phyloP scores from a whole-genome alignment of 2,797 vertebrate genomes.

The Paguma larvata region DNA sequence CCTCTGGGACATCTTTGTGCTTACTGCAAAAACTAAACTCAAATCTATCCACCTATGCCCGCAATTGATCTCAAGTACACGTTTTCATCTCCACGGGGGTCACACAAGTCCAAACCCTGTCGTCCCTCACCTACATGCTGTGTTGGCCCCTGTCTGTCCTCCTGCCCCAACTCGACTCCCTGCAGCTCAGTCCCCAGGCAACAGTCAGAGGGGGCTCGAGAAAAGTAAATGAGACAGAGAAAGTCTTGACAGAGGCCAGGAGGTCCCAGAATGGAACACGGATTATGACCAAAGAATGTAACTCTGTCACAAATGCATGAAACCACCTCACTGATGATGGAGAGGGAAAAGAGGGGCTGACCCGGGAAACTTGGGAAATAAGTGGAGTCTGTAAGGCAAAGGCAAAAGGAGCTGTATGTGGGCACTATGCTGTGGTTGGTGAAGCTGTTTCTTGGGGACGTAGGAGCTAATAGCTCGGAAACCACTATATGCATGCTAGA shows the following conservation, averaged over 20 bases:
- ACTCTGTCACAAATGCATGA: no score
- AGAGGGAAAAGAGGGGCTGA: neutral
- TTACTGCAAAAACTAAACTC: neutral
- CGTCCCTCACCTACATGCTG: no score
- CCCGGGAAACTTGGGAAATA: neutral
- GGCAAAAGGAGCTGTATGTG: rapidly evolving
- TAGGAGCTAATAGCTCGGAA: neutral
- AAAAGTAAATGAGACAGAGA: neutral
- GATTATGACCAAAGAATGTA: neutral
- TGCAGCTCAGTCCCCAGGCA: neutral
- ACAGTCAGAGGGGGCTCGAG: neutral
- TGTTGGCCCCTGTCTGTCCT: rapidly evolving
- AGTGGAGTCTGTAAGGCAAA: rapidly evolving
- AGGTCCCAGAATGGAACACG: no score
- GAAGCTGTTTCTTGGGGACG: rapidly evolving
- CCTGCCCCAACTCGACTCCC: neutral
- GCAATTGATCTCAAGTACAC: neutral
- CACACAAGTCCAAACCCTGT: no score
- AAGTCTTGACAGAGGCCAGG: neutral
- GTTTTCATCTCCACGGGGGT: rapidly evolving
- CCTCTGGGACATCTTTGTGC: neutral
- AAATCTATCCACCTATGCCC: neutral
- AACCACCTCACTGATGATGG: rapidly evolving
- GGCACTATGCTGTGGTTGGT: rapidly evolving
- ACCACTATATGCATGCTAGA: rapidly evolving